A percentile compares a stretch with the other conserved stretches of the same genome.
Evolutionary conservation across 2,113 vertebrate species (phyloP).

Genomic region (Cyanistes caeruleus): DNA sequence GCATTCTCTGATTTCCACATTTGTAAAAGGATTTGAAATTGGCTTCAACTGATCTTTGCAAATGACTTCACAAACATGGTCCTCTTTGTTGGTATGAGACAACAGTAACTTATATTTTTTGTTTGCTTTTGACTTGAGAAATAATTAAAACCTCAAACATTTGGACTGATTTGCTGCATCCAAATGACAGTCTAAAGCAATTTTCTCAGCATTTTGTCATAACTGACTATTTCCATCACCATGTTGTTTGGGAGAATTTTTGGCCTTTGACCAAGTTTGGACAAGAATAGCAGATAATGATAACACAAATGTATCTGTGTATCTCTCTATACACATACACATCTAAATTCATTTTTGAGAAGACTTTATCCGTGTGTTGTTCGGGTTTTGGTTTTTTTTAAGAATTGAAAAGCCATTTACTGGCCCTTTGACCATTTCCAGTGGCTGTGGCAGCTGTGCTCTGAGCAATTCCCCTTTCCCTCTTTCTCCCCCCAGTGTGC

Average conservation of each 20-base stretch:
- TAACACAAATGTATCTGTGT: not conserved
- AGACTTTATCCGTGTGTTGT: not conserved
- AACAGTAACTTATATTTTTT: not conserved
- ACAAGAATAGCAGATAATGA: not conserved
- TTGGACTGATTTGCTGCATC: not conserved
- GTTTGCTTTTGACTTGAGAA: not conserved
- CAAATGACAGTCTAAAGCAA: not conserved
- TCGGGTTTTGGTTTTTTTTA: not conserved
- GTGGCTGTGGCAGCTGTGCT: rapidly evolving
- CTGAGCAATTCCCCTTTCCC: not conserved
- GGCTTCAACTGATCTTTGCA: not conserved
- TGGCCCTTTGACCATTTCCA: not conserved
- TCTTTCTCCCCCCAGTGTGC: rapidly evolving
- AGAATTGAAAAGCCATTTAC: not conserved
- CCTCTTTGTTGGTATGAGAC: not conserved
- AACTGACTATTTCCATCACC: not conserved
- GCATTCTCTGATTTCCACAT: not conserved
- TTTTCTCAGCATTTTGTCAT: not conserved
- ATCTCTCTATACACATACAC: not conserved
- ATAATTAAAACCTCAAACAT: not conserved
- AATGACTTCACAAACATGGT: not conserved
- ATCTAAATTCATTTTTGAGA: not conserved
- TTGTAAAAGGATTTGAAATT: not conserved
- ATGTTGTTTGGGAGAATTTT: not conserved
- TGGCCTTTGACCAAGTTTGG: not conserved